phyloP scores from a whole-genome alignment of 2,888 invertebrate genomes.

The Leucophenga maculata region DNA sequence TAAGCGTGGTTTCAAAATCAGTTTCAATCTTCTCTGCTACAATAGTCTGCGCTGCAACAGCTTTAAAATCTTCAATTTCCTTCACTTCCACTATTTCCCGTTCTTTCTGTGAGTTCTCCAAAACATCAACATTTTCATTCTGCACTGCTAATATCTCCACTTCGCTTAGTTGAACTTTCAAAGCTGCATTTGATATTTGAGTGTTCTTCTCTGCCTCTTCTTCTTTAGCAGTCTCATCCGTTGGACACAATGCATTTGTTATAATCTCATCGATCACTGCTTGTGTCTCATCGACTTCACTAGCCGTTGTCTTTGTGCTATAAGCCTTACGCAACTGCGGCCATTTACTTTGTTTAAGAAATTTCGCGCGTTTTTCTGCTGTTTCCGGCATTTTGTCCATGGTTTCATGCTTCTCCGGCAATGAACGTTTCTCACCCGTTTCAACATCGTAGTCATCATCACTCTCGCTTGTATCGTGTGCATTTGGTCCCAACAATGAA shows the following conservation, averaged over 20 bases:
- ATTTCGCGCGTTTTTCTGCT: background rate
- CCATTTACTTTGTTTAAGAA: background rate
- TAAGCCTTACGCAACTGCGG: background rate
- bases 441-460: background rate
- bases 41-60: background rate
- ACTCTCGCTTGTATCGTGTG: background rate
- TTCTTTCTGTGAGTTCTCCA: too few relatives aligned
- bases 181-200: too few relatives aligned
- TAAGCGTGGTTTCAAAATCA: too few relatives aligned
- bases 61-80: too few relatives aligned
- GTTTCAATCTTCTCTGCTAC: background rate
- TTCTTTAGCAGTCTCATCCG: too few relatives aligned
- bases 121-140: too few relatives aligned
- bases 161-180: too few relatives aligned
- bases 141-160: too few relatives aligned
- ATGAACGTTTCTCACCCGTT: conserved; percentile 5
- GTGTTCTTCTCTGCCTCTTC: too few relatives aligned
- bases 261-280: background rate
- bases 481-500: conserved; percentile 7
- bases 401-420: conserved; percentile 4
- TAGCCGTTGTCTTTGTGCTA: background rate
- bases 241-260: too few relatives aligned
- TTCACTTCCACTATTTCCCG: too few relatives aligned
- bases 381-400: conserved; percentile 1
- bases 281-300: background rate